Percentiles rank a stretch among this genome's conserved stretches.
phyloP scores from a whole-genome alignment of 2,888 invertebrate species.

The Bedellia somnulentella region DNA sequence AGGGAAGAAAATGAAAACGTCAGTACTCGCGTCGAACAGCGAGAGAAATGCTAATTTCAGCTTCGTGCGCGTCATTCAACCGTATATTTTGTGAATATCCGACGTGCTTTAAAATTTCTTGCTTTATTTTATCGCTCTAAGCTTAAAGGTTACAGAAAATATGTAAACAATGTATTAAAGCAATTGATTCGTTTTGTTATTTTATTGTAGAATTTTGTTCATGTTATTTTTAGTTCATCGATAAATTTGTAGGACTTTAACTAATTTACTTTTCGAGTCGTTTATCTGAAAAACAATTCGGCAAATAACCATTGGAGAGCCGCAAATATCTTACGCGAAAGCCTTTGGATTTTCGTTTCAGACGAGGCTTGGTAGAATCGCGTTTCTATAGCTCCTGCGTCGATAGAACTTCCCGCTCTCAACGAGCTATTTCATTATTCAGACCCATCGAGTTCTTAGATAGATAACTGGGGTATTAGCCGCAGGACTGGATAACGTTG shows the following conservation, averaged over 20 bases:
- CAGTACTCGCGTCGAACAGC: conserved; percentile 7
- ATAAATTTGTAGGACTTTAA: too few relatives aligned
- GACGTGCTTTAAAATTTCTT: too few relatives aligned
- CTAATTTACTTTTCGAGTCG: conserved; percentile 39
- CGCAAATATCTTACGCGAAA: conserved; percentile 49
- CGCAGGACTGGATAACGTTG: conserved; percentile 54
- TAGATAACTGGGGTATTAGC: conserved; percentile 43
- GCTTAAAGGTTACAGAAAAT: too few relatives aligned
- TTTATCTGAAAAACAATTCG: conserved; percentile 55
- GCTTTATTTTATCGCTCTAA: too few relatives aligned
- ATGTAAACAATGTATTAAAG: too few relatives aligned
- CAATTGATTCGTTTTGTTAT: too few relatives aligned
- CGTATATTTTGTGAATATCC: background rate
- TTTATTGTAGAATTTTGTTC: too few relatives aligned
- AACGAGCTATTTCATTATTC: conserved; percentile 57
- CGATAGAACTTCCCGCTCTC: conserved; percentile 35
- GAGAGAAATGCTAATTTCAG: conserved; percentile 5
- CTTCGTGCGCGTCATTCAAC: conserved; percentile 2
- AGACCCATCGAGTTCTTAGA: conserved; percentile 29
- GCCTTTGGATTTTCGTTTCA: conserved; percentile 44
- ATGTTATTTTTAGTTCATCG: too few relatives aligned
- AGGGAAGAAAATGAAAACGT: conserved; percentile 21
- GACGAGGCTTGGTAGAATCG: conserved; percentile 22
- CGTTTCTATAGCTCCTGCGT: conserved; percentile 27
- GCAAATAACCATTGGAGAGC: conserved; percentile 54